phyloP scores from a whole-genome alignment of 53 echinoderm and acorn worm genomes.

The Antedon mediterranea region DNA sequence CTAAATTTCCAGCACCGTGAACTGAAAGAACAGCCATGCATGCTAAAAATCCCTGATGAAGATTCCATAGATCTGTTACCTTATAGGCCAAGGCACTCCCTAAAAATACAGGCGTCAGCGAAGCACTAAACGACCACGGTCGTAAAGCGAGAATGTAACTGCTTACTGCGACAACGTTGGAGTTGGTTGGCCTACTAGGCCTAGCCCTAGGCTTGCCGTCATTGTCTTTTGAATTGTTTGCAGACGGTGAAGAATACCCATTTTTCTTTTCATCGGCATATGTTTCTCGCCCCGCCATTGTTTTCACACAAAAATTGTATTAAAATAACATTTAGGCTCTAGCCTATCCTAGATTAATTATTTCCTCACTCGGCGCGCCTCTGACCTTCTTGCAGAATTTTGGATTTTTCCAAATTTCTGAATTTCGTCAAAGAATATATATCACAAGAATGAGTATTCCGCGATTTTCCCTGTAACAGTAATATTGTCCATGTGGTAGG shows the following conservation, averaged over 20 bases:
- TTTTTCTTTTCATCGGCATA: background rate
- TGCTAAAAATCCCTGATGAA: conserved; percentile 38
- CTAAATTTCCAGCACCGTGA: conserved; percentile 87
- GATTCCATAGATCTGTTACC: conserved; percentile 2
- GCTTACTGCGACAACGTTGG: background rate
- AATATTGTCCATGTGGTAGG: too few relatives aligned
- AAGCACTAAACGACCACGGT: conserved; percentile 92
- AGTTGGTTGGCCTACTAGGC: too few relatives aligned
- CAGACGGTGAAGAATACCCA: background rate
- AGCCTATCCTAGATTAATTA: too few relatives aligned
- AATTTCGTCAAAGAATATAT: too few relatives aligned
- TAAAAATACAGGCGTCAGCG: conserved; percentile 58
- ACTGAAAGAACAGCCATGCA: conserved; percentile 75
- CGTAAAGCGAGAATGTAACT: conserved; percentile 51
- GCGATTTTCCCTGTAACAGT: too few relatives aligned
- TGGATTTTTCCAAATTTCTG: too few relatives aligned
- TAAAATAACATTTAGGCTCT: too few relatives aligned
- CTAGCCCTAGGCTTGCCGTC: background rate
- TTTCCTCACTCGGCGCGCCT: too few relatives aligned
- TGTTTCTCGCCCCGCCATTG: too few relatives aligned
- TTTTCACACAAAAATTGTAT: too few relatives aligned
- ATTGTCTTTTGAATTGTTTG: background rate
- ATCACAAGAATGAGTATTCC: too few relatives aligned
- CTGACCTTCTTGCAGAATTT: too few relatives aligned
- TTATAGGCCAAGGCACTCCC: conserved; percentile 74